Base-by-base conservation (phyloP, 2,888 invertebrate genomes). In the Noctua comes region DNA sequence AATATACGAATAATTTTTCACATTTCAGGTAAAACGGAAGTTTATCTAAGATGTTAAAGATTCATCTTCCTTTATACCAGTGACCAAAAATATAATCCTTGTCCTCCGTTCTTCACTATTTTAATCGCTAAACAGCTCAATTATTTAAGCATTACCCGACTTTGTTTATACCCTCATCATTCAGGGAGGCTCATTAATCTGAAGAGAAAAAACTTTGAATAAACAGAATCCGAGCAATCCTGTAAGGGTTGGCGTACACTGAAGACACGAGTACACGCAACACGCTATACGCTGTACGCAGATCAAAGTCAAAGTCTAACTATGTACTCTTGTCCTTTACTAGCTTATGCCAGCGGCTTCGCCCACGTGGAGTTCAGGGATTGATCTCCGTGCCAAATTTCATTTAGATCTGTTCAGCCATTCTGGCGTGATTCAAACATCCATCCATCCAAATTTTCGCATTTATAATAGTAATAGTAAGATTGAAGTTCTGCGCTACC, bases 151-250 rank as follows among this genome's bases (percentile, higher is more conserved):
- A 83, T 80, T 84, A 84, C 81, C 76, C 76, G 68, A 68, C 79
- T 73, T 76, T 86, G 73, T 80, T 77, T 88, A 82, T 69, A 84
- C 80, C 82, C 81, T 79, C 80, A 82, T 84, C 86, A 86, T 82
- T 87, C 86, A 79, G 68, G 74, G 68, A 77, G 70, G 65, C 80
- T 87, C 84, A 88, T 84, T 88, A 82, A 88, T 87, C 82, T 84
- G 77, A 13, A 84, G 62, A 76, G 64, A 66, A 83, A 88, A 87
- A 80, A 84, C 79, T 82, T 86, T 84, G 77, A 86, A 87, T 85
- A 87, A 84, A 87, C 81, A 82, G 72, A 80, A 82, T 82, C 68
- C 54, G 57, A 76, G 73, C 77, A 78, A 79, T 78, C 77, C 40
- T 31, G 16, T 71, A 74, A 86, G 62, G 85, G 31, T 31, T 46